A percentile compares a stretch with the other conserved stretches of the same genome.
phyloP scores from a whole-genome alignment of 2,113 vertebrate species.

The Protobothrops flavoviridis region DNA sequence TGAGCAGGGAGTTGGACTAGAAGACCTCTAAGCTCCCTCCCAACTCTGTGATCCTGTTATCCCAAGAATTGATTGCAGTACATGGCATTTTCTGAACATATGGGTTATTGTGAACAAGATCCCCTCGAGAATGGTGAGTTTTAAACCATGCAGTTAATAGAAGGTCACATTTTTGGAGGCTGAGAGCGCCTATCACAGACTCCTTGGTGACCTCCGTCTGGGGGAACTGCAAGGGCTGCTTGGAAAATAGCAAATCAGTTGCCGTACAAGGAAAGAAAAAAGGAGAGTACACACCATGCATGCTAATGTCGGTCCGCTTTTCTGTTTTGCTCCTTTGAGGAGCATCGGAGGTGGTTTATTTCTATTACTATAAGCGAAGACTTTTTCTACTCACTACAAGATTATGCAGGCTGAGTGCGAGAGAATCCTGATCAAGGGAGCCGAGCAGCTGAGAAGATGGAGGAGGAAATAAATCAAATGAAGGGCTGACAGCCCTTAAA shows the following conservation, averaged over 20 bases:
- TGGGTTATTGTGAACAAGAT: background rate
- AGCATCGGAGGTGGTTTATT: background rate
- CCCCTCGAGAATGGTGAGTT: background rate
- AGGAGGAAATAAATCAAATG: constrained; percentile 18
- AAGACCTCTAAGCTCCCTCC: background rate
- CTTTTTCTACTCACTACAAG: background rate
- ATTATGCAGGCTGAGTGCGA: background rate
- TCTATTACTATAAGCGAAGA: background rate
- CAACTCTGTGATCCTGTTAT: background rate
- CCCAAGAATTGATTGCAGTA: background rate
- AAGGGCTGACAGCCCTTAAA: constrained; percentile 19
- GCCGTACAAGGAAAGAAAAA: background rate
- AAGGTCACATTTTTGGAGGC: background rate
- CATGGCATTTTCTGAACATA: background rate
- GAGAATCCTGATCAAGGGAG: constrained; percentile 12
- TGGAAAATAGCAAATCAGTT: background rate
- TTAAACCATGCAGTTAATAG: background rate
- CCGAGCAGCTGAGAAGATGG: background rate
- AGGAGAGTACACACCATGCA: no score
- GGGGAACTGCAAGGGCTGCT: background rate
- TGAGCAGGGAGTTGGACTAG: background rate
- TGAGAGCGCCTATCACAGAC: background rate
- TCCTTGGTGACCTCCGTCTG: background rate
- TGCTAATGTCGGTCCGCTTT: background rate
- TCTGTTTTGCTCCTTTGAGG: background rate